Base-by-base conservation (phyloP, 1,140 invertebrate genomes). In the Antheraea pernyi region DNA sequence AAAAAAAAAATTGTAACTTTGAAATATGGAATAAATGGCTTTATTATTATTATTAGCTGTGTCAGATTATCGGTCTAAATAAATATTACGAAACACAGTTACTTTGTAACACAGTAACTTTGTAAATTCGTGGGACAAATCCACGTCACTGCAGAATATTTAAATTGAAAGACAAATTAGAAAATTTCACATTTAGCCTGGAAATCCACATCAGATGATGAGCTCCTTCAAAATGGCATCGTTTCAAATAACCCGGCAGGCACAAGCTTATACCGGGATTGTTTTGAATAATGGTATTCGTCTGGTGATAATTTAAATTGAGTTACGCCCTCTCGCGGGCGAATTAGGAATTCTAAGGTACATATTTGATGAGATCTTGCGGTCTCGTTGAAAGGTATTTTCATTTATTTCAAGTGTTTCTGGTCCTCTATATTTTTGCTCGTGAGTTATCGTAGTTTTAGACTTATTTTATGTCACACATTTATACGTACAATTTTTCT, bases 291-390 rank as follows among this genome's bases (percentile, higher is more conserved):
- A 70, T 70, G 69, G 46, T 53, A 70, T 70, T 62, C 63, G 37
- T 60, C 30, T 39, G 30, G 53, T 65, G 69, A 70, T 70, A 70
- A 70, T 65, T 70, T 70, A 65, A 70, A 70, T 70, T 70, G 69
- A 18, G 37, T 39, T 39, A 65, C 63, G 62, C 53, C 63, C 42
- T 65, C 36, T 64, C 18, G 19, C 59, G 59, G 19, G 7, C 13
- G 11, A 60, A 19, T 60, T 22, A 19, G 16, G 59, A 22, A 60
- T 60, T 60, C 59, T 60, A 10, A 60, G 19, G 59, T 60, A 60
- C 22, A 60, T 60, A 60, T 60, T 60, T 60, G 19, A 60, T 60
- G 59, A 60, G 46, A 53, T 13, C 46, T 53, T 53, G 46, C 46
- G 46, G 46, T 53, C 5, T 53, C 13, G 46, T 53, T 53, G 16